phyloP scores from a whole-genome alignment of 2,888 invertebrate species.

The Plagiodera versicolora region DNA sequence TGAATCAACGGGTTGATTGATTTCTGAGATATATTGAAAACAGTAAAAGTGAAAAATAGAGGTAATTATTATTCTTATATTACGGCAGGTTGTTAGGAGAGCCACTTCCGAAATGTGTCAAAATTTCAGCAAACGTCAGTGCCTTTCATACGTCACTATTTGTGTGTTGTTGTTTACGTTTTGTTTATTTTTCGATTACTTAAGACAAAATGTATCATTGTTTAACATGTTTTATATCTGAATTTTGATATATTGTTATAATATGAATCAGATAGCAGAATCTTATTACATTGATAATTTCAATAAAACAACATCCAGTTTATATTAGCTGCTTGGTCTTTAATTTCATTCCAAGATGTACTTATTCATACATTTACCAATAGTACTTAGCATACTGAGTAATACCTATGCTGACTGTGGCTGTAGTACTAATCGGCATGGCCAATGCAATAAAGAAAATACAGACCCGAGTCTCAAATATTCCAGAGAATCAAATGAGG shows the following conservation, averaged over 20 bases:
- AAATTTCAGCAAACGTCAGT: too few species aligned
- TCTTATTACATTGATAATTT: neutral
- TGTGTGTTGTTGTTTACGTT: too few species aligned
- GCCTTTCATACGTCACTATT: too few species aligned
- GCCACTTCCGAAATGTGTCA: too few species aligned
- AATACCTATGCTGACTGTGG: slow-evolving; percentile 35
- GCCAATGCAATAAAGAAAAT: slow-evolving; percentile 24
- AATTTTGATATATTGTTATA: neutral
- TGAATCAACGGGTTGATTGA: too few species aligned
- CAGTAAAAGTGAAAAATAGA: too few species aligned
- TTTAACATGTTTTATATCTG: too few species aligned
- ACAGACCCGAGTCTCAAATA: slow-evolving; percentile 41
- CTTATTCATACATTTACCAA: slow-evolving; percentile 29
- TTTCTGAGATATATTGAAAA: too few species aligned
- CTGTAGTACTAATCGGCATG: slow-evolving; percentile 39
- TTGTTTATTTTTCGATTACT: too few species aligned
- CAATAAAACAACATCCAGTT: neutral
- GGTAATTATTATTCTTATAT: too few species aligned
- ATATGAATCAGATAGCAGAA: neutral
- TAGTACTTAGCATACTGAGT: slow-evolving; percentile 29
- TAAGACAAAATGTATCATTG: too few species aligned
- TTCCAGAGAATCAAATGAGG: slow-evolving; percentile 40
- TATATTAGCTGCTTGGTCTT: neutral
- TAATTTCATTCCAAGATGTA: slow-evolving; percentile 26
- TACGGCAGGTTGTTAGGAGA: too few species aligned